Evolutionary conservation across 2,888 invertebrate species (phyloP).

Genomic region (Cryptocheilus praepositus): DNA sequence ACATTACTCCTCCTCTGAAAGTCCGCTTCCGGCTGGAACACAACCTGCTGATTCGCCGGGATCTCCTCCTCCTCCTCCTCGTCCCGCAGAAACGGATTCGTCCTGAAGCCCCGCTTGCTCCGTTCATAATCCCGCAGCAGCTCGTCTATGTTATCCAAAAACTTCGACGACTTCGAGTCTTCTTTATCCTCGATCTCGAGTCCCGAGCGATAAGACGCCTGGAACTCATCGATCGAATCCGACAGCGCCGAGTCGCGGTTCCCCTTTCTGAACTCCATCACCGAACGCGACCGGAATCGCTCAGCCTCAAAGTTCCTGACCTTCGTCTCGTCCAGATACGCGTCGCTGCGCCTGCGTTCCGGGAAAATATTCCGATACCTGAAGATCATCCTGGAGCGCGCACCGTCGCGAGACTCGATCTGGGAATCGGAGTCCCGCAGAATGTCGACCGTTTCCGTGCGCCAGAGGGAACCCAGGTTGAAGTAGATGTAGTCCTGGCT

Average conservation of each 20-base stretch:
- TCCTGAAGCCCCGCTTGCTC: slow-evolving; percentile 68
- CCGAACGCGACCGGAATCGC: slow-evolving; percentile 62
- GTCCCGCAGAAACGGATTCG: slow-evolving; percentile 67
- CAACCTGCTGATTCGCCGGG: slow-evolving; percentile 3
- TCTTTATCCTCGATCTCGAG: slow-evolving; percentile 21
- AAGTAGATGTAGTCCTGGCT: slow-evolving; percentile 35
- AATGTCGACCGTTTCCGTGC: slow-evolving; percentile 35
- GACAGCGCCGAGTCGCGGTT: slow-evolving; percentile 24
- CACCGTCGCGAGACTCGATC: not conserved
- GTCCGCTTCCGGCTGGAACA: slow-evolving; percentile 72
- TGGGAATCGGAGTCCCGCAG: slow-evolving; percentile 24
- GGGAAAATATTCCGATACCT: slow-evolving; percentile 13
- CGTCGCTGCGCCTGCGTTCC: slow-evolving; percentile 59
- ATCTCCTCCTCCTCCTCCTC: slow-evolving; percentile 36
- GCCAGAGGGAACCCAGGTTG: slow-evolving; percentile 32
- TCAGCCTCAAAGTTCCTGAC: slow-evolving; percentile 19
- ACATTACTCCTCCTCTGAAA: slow-evolving; percentile 80
- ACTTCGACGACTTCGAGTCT: slow-evolving; percentile 22
- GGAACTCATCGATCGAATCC: slow-evolving; percentile 25
- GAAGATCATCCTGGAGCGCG: not conserved
- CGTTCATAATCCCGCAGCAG: slow-evolving; percentile 68
- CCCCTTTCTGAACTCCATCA: slow-evolving; percentile 59
- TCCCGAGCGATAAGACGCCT: not conserved
- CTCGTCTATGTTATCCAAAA: slow-evolving; percentile 60
- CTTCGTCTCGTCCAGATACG: slow-evolving; percentile 49